Percentiles rank a stretch among this genome's conserved stretches.
Conservation (phyloP, 2,888 invertebrate species). For the Germaria angustata region DNA sequence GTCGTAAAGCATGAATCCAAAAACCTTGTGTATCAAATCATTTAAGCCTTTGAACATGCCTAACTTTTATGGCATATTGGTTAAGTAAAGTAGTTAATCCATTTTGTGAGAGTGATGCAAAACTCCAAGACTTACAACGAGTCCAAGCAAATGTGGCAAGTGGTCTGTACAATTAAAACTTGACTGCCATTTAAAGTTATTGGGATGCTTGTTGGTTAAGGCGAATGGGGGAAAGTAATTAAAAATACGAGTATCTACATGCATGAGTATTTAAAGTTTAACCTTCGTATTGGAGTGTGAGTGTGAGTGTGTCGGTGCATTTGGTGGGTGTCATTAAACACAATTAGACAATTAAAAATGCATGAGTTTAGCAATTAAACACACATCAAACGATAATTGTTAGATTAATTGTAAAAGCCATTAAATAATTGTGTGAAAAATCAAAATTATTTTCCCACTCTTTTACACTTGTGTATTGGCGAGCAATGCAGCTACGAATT, state of each 20-base stretch:
- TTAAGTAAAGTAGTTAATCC: not conserved
- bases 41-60: not conserved
- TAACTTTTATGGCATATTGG: not conserved
- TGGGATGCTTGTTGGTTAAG: not conserved
- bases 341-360: slow-evolving; percentile 44
- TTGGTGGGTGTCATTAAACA: slow-evolving; percentile 29
- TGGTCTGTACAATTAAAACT: not conserved
- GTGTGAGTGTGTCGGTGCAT: not conserved
- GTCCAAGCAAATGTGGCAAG: not conserved
- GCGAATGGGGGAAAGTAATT: not conserved
- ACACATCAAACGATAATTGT: slow-evolving; percentile 36
- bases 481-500: not conserved
- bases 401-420: not conserved
- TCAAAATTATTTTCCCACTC: not conserved
- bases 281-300: not conserved
- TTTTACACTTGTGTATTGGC: not conserved
- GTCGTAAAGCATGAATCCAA: not conserved
- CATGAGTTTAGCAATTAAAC: slow-evolving; percentile 9
- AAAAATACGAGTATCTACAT: no score
- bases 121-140: not conserved
- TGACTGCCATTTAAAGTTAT: not conserved
- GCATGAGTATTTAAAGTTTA: not conserved
- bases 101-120: slow-evolving; percentile 7
- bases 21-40: not conserved
- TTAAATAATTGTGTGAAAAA: slow-evolving; percentile 41